Conservation (phyloP, 2,888 invertebrate genomes). For the Kuschelorhynchus macadamiae region DNA sequence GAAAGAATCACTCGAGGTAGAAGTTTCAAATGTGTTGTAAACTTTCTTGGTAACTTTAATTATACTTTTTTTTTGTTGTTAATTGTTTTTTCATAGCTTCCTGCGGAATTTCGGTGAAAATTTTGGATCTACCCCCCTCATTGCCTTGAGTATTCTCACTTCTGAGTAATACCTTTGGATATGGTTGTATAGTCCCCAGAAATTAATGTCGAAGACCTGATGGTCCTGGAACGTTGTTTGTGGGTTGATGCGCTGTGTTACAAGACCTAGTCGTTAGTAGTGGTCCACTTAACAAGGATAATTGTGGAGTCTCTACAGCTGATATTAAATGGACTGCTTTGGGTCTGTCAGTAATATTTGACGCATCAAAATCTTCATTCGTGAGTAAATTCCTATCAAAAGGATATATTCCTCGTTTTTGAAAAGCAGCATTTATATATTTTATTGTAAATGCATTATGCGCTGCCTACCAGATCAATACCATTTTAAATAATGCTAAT, state of each 20-base stretch:
- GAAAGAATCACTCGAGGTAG: too few species aligned
- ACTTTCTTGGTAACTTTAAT: too few species aligned
- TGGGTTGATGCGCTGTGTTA: too few species aligned
- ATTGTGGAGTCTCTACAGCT: neutral
- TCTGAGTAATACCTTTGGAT: slow-evolving; percentile 14
- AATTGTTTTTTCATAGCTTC: slow-evolving; percentile 21
- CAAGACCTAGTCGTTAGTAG: too few species aligned
- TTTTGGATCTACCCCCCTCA: slow-evolving; percentile 32
- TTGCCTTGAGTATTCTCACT: slow-evolving; percentile 4
- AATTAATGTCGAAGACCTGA: too few species aligned
- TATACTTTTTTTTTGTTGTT: too few species aligned
- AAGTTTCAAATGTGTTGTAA: too few species aligned
- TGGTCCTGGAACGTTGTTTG: too few species aligned
- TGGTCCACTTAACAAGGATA: too few species aligned
- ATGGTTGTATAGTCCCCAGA: slow-evolving; percentile 11
- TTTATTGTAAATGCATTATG: too few species aligned
- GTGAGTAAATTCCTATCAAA: neutral
- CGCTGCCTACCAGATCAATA: slow-evolving; percentile 3
- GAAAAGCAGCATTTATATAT: slow-evolving; percentile 5
- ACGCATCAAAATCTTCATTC: slow-evolving; percentile 1
- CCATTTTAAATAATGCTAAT: neutral
- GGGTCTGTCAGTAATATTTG: neutral
- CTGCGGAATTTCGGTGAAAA: slow-evolving; percentile 32
- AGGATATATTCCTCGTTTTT: neutral
- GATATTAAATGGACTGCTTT: neutral